Evolutionary conservation across 30 jellyfish, hydroid and myxozoan genomes (phyloP).

Genomic region (Pelagia noctiluca): DNA sequence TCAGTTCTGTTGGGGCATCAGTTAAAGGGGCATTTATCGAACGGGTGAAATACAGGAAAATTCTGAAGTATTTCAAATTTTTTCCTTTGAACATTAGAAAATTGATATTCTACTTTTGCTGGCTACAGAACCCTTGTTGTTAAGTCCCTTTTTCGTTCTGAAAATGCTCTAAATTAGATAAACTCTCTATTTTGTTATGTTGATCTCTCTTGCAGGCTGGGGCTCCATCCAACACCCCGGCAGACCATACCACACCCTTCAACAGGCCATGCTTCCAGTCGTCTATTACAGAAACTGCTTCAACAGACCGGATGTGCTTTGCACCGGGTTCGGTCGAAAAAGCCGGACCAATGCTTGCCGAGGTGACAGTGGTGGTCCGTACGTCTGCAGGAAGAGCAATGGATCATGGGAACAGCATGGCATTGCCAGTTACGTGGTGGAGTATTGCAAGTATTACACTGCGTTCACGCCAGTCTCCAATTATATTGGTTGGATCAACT

Average conservation of each 20-base stretch:
- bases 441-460: slow-evolving; percentile 85
- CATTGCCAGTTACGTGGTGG: slow-evolving; percentile 84
- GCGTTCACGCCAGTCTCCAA: slow-evolving; percentile 78
- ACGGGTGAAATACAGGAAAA: too few relatives aligned
- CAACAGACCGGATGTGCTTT: slow-evolving; percentile 46
- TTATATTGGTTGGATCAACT: slow-evolving; percentile 78
- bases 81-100: too few relatives aligned
- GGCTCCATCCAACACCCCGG: slow-evolving; percentile 93
- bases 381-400: slow-evolving; percentile 65
- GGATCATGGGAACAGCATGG: slow-evolving; percentile 94
- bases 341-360: slow-evolving; percentile 81
- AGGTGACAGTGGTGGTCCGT: slow-evolving; percentile 96
- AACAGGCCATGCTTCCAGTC: slow-evolving; percentile 87
- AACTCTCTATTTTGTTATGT: too few relatives aligned
- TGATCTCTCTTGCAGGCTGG: too few relatives aligned
- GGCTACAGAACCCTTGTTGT: background rate
- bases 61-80: too few relatives aligned
- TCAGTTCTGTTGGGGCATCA: too few relatives aligned
- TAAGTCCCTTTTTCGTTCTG: background rate
- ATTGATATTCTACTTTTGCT: too few relatives aligned
- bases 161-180: background rate
- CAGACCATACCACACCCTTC: slow-evolving; percentile 71
- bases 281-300: slow-evolving; percentile 58
- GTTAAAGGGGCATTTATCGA: too few relatives aligned
- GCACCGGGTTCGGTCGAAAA: slow-evolving; percentile 80